Base-by-base conservation (phyloP, 2,888 invertebrate genomes). In the Cerceris rybyensis region DNA sequence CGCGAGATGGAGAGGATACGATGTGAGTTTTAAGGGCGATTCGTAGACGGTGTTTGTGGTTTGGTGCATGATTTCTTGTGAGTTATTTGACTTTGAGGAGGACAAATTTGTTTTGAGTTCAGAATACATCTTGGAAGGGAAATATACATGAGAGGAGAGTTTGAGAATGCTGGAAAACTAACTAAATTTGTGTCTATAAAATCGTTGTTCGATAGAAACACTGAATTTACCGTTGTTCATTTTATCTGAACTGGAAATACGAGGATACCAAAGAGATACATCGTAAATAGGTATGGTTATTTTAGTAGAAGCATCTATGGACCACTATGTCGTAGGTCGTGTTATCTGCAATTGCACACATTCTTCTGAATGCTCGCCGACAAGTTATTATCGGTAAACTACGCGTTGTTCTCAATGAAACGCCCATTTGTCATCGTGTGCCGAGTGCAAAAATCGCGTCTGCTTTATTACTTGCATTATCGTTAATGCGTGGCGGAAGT, bases 301-400 rank as follows among this genome's bases (percentile, higher is more conserved):
- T 68, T 70, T 57, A 60, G 63, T 60, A 50, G 70, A 74, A 70
- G 74, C 41, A 14, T 69, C 41, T 14, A 16, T 14, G 17, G 43
- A 8, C 28, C 57, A 60, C 52, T 74, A 70, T 63, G 70, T 78
- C 81, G 78, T 79, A 73, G 79, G 72, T 76, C 72, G 70, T 70
- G 83, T 83, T 77, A 61, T 7, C 28, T 66, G 73, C 83, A 85
- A 84, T 85, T 83, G 83, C 77, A 41, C 52, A 50, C 73, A 77
- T 84, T 78, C 58, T 69, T 75, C 75, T 73, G 74, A 66, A 74
- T 61, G 46, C 16, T 28, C 70, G 70, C 66, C 74, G 78, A 74
- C 78, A 69, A 78, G 85, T 82, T 84, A 85, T 82, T 82, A 82
- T 84, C 85, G 78, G 74, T 69, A 65, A 82, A 72, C 78, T 75